Percentiles rank a stretch among this genome's conserved stretches.
Evolutionary conservation across 2,113 vertebrate genomes (phyloP).

Genomic region (Larimichthys crocea): DNA sequence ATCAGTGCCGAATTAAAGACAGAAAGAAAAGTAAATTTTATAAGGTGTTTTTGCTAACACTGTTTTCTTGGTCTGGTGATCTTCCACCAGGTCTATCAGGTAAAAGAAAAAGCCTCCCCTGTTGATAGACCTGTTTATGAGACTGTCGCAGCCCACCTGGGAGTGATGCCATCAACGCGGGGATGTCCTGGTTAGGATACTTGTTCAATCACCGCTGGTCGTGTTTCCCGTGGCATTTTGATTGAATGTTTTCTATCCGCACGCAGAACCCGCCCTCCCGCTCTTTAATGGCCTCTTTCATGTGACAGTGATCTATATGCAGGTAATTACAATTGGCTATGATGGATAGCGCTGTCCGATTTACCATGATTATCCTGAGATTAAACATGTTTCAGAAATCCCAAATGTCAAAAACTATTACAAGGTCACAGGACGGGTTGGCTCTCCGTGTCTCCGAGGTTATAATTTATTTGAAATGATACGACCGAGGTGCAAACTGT

Average conservation of each 20-base stretch:
- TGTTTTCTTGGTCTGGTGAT: neutral
- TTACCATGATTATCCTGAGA: constrained; percentile 71
- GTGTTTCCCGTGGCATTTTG: constrained; percentile 63
- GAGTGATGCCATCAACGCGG: constrained; percentile 27
- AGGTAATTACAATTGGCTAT: constrained; percentile 76
- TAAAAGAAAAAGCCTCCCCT: neutral
- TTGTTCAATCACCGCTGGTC: constrained; percentile 56
- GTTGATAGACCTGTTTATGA: constrained; percentile 45
- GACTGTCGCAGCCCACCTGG: constrained; percentile 57
- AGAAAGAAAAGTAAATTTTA: too few relatives aligned
- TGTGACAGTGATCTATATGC: constrained; percentile 78
- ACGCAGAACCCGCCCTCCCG: constrained; percentile 35
- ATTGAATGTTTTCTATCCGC: constrained; percentile 73
- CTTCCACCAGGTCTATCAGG: constrained; percentile 1
- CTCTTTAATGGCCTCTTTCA: constrained; percentile 59
- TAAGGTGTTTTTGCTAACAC: neutral
- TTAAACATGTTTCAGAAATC: constrained; percentile 76
- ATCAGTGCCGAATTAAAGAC: neutral
- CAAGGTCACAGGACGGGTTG: constrained; percentile 43
- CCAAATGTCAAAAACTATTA: constrained; percentile 69
- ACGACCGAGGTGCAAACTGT: neutral
- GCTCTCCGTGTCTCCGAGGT: constrained; percentile 2
- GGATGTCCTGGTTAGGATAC: constrained; percentile 51
- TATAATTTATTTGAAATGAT: constrained; percentile 26
- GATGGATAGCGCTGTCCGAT: constrained; percentile 72